phyloP scores from a whole-genome alignment of 2,888 invertebrate genomes.

The Lasioglossum figueresi region DNA sequence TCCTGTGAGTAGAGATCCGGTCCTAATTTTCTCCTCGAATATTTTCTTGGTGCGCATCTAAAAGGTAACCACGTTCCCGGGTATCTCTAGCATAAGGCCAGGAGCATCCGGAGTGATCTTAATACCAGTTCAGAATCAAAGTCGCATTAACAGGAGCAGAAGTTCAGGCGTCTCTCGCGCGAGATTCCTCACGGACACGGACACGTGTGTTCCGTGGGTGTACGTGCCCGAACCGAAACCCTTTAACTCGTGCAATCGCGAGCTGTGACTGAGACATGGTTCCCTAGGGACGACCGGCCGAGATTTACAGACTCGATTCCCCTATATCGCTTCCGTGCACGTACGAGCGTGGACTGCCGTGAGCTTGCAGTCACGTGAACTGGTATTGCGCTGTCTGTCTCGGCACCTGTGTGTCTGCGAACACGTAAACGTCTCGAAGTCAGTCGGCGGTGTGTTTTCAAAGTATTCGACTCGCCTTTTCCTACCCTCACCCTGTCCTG shows the following conservation, averaged over 20 bases:
- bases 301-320: conserved; percentile 79
- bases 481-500: not conserved
- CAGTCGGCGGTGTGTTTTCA: conserved; percentile 9
- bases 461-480: conserved; percentile 26
- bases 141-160: conserved; percentile 77
- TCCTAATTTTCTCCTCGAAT: not conserved
- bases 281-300: conserved; percentile 77
- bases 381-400: not conserved
- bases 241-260: conserved; percentile 81
- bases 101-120: not conserved
- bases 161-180: conserved; percentile 50
- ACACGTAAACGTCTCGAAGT: not conserved
- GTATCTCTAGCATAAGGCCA: not conserved
- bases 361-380: conserved; percentile 34
- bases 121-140: conserved; percentile 71
- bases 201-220: conserved; percentile 17
- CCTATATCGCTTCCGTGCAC: conserved; percentile 62
- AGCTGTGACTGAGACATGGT: conserved; percentile 83
- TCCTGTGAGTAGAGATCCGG: not conserved
- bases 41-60: not conserved
- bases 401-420: not conserved
- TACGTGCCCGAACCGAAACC: conserved; percentile 52
- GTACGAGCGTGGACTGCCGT: conserved; percentile 32
- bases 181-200: conserved; percentile 29
- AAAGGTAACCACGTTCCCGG: not conserved